Evolutionary conservation across 2,888 invertebrate genomes (phyloP).

Genomic region (Morinoia aosen): DNA sequence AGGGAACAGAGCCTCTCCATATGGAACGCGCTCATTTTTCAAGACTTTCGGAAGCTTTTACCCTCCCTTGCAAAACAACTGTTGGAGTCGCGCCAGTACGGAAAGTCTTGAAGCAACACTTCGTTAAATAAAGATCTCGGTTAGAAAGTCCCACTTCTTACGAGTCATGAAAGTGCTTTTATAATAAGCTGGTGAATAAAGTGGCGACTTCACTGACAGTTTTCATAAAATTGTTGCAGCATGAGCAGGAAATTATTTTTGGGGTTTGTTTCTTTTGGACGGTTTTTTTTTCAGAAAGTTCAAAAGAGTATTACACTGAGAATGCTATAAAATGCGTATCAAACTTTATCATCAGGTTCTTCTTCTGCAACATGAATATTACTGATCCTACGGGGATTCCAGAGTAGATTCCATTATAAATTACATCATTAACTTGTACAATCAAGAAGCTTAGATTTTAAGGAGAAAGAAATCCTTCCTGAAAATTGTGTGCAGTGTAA

Average conservation of each 20-base stretch:
- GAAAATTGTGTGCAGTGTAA: not conserved
- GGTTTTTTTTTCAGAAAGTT: not conserved
- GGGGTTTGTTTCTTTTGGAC: not conserved
- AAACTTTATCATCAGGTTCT: not conserved
- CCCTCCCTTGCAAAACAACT: constrained; percentile 3
- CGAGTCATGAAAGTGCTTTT: not conserved
- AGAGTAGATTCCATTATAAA: not conserved
- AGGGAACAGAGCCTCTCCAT: not conserved
- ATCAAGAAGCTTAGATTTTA: not conserved
- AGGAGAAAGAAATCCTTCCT: not conserved
- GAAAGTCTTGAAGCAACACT: not conserved
- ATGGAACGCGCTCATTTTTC: constrained; percentile 23
- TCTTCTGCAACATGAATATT: not conserved
- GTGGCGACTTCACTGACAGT: not conserved
- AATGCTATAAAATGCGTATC: not conserved
- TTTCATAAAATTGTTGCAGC: not conserved
- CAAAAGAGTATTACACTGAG: not conserved
- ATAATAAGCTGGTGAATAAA: not conserved
- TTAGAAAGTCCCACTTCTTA: not conserved
- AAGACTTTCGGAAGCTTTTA: not conserved
- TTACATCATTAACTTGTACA: not conserved
- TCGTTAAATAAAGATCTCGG: not conserved
- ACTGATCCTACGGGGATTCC: not conserved
- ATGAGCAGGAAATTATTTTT: not conserved
- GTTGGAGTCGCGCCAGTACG: not conserved